Percentiles rank a stretch among this genome's conserved stretches.
Conservation (phyloP, 2,113 vertebrate species). For the Cygnus atratus region DNA sequence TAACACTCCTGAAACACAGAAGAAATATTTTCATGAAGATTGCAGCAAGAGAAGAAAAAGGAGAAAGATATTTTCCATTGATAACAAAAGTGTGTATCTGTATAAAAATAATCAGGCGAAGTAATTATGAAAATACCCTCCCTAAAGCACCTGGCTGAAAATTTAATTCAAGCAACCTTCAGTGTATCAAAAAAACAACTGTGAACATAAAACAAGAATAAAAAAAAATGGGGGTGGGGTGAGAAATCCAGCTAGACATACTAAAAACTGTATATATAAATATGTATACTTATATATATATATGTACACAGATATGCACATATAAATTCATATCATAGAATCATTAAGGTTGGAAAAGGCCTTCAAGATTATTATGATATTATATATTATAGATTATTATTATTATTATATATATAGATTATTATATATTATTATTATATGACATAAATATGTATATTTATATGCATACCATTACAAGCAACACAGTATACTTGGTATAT, state of each 20-base stretch:
- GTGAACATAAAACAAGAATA: neutral
- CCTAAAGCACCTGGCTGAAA: neutral
- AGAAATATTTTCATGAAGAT: neutral
- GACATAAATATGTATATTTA: neutral
- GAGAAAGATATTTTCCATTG: neutral
- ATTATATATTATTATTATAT: too few species aligned
- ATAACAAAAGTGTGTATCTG: neutral
- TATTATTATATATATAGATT: too few species aligned
- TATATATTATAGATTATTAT: too few species aligned
- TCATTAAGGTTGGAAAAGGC: too few species aligned
- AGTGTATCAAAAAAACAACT: neutral
- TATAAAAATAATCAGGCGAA: neutral
- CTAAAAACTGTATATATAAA: neutral
- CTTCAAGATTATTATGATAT: too few species aligned
- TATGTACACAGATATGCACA: too few species aligned
- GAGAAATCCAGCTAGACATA: neutral
- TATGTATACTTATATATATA: neutral
- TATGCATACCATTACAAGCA: neutral
- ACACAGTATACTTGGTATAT: fast-evolving
- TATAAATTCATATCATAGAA: neutral
- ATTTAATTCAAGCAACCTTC: neutral
- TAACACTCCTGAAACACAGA: neutral
- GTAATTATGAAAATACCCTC: neutral
- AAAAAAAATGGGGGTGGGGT: too few species aligned
- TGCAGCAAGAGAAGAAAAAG: neutral